A percentile compares a stretch with the other conserved stretches of the same genome.
Conservation (phyloP, 2,797 vertebrate species). For the Enteromius fasciolatus region DNA sequence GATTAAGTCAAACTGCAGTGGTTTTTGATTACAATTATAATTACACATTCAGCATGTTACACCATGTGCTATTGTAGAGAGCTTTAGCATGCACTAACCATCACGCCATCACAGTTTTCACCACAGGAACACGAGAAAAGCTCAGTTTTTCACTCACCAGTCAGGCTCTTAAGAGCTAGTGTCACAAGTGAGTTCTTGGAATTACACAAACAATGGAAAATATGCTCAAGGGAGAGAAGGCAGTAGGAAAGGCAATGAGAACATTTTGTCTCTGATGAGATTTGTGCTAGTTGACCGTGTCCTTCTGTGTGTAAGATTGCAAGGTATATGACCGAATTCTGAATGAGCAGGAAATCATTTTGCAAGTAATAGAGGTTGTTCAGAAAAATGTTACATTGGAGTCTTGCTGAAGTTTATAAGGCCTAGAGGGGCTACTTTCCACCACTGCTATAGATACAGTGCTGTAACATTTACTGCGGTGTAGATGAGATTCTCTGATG, state of each 20-base stretch:
- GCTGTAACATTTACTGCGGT: conserved; percentile 7
- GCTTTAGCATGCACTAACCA: neutral
- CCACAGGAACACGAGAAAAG: neutral
- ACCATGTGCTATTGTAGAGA: neutral
- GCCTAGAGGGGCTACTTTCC: neutral
- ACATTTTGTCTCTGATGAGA: neutral
- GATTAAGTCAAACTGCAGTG: neutral
- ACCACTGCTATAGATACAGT: neutral
- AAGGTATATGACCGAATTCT: neutral
- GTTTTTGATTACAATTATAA: neutral
- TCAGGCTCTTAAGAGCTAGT: neutral
- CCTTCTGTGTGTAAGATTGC: neutral
- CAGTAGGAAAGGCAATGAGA: neutral
- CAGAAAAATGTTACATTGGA: neutral
- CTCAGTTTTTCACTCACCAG: neutral
- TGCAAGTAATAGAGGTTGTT: neutral
- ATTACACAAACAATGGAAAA: neutral
- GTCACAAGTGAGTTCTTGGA: neutral
- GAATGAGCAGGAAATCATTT: neutral
- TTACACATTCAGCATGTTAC: neutral
- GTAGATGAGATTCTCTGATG: neutral
- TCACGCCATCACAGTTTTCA: neutral
- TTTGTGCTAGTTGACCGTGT: neutral
- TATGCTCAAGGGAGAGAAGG: neutral
- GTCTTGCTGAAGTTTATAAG: neutral